phyloP scores from a whole-genome alignment of 2,113 vertebrate species.

The Microtus pennsylvanicus region DNA sequence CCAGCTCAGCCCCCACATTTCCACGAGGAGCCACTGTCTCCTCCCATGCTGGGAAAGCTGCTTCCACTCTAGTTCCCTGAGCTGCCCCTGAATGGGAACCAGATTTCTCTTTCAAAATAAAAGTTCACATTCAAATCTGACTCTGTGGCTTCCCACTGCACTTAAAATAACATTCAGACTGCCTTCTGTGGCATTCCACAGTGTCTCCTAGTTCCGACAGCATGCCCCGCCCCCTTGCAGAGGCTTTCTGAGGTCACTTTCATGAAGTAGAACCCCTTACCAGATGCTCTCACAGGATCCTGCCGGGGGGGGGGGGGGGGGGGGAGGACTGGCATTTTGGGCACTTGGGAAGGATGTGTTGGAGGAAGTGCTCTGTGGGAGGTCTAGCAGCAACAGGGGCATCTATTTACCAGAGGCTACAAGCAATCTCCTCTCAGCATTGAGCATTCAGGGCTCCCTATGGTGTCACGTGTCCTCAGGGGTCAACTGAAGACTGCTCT shows the following conservation, averaged over 20 bases:
- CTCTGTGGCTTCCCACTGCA: fast-evolving
- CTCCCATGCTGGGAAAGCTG: neutral
- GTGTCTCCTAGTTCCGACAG: neutral
- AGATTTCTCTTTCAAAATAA: neutral
- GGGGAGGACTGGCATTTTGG: neutral
- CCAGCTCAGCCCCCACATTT: neutral
- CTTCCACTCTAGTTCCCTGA: neutral
- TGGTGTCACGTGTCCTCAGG: neutral
- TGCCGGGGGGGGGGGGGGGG: fast-evolving
- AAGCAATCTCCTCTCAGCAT: fast-evolving
- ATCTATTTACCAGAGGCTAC: neutral
- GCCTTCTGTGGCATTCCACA: neutral
- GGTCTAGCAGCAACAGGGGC: no score
- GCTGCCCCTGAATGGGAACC: neutral
- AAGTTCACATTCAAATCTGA: neutral
- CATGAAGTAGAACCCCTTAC: neutral
- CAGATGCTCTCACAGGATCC: neutral
- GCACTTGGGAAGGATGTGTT: neutral
- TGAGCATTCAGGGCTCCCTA: neutral
- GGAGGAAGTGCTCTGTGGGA: neutral
- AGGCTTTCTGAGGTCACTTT: neutral
- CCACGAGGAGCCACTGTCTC: neutral
- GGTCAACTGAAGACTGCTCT: neutral
- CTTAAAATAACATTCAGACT: neutral
- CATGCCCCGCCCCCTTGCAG: neutral